Evolutionary conservation across 2,797 vertebrate species (phyloP), one percentile per base, ranked within the genome.

Genomic region (Dromococcyx pavoninus): DNA sequence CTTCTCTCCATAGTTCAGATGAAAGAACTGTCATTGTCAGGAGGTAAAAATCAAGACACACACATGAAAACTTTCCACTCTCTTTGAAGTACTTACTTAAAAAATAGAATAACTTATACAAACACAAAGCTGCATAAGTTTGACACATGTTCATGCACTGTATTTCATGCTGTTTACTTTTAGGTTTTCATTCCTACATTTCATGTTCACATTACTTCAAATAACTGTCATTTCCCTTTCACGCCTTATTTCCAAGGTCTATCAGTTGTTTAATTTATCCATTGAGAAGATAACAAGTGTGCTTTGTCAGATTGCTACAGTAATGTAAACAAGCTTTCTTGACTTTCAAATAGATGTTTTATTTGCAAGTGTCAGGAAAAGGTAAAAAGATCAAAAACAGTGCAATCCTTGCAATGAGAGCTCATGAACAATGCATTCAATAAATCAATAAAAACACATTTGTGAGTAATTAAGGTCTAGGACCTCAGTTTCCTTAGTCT

Each of bases 391-490:
- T 74, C 56, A 50, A 48, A 69, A 81, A 72, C 24, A 37, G 14
- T 28, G 23, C 77, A 76, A 95, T 92, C 61, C 41, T 67, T 91
- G 46, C 56, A 86, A 79, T 9, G 7, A 77, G 17, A 57, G 33
- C 41, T 90, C 56, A 58, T 13, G 17, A 92, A 43, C 21, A 67
- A 53, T 53, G 30, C 3, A 5, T 67, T 94, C 90, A 77, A 87
- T 94, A 92, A 93, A 85, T 85, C 71, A 54, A 88, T 94, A 82
- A 15, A 69, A 87, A 92, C 56, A 67, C 30, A 74, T 82, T 69
- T 86, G 41, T 67, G 41, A 80, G 56, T 93, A 94, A 93, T 88
- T 93, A 87, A 87, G 61, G 77, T 85, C 88, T 90, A 77, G 53
- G 95, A 64, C 37, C 33, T 48, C 41, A 23, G 50, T 91, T 82